Percentiles rank a stretch among this genome's conserved stretches.
phyloP scores from a whole-genome alignment of 2,797 vertebrate genomes.

The Gymnothorax reevesii region DNA sequence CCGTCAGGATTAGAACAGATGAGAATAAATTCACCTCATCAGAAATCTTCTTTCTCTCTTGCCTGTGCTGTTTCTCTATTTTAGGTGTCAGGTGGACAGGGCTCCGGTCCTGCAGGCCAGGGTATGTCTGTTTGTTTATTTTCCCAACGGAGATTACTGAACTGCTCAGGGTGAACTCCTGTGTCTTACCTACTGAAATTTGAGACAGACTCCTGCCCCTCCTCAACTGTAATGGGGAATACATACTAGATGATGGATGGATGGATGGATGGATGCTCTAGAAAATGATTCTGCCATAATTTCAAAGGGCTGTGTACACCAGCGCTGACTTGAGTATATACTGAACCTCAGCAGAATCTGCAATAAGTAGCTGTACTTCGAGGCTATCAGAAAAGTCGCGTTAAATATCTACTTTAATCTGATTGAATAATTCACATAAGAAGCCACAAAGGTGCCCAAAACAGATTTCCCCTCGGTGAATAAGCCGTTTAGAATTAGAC shows the following conservation, averaged over 20 bases:
- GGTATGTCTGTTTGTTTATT: not conserved
- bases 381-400: not conserved
- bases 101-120: not conserved
- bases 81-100: not conserved
- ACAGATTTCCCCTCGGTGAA: not conserved
- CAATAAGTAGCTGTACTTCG: not conserved
- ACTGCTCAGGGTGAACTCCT: no score
- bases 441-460: not conserved
- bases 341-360: not conserved
- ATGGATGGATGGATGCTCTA: no score
- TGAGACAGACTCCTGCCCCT: no score
- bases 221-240: no score
- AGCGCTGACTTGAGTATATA: not conserved
- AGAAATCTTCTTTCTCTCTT: not conserved
- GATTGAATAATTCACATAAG: not conserved
- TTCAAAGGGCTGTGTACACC: not conserved
- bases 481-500: not conserved
- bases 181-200: no score
- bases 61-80: not conserved
- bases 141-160: not conserved
- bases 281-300: not conserved
- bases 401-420: not conserved
- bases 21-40: not conserved
- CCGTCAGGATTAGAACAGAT: not conserved
- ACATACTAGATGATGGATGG: no score